Evolutionary conservation across 2,888 invertebrate species (phyloP), one percentile per base, ranked within the genome.

Genomic region (Brenthis ino): DNA sequence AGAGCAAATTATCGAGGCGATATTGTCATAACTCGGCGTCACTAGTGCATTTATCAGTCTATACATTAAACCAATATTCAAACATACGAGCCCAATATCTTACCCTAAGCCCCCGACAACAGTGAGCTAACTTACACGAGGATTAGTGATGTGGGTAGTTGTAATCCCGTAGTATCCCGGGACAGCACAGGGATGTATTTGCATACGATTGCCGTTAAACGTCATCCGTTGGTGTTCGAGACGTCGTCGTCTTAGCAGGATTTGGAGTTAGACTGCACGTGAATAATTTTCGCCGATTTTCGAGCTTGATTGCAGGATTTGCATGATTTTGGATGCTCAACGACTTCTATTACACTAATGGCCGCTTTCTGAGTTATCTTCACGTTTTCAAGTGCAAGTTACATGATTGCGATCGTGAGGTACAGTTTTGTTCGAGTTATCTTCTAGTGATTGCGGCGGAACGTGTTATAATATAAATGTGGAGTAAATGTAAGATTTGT

Each of bases 161-260:
- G 80, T 85, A 81, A 84, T 83, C 87, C 84, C 78, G 80, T 65
- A 64, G 79, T 80, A 85, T 85, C 82, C 83, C 81, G 82, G 84
- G 81, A 77, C 78, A 77, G 78, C 77, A 75, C 76, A 68, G 74
- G 75, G 76, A 63, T 70, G 69, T 74, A 91, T 91, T 91, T 90
- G 90, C 91, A 91, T 91, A 86, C 82, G 81, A 85, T 85, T 75
- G 82, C 85, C 85, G 89, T 91, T 90, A 89, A 83, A 80, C 81
- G 89, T 91, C 90, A 90, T 89, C 86, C 82, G 80, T 77, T 77
- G 84, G 86, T 86, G 71, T 88, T 88, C 83, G 85, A 86, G 86
- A 85, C 83, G 80, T 80, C 77, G 77, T 74, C 80, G 84, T 86
- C 85, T 85, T 83, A 84, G 82, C 78, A 74, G 77, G 77, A 76